Evolutionary conservation across 2,113 vertebrate genomes (phyloP).

Genomic region (Tor tambroides): DNA sequence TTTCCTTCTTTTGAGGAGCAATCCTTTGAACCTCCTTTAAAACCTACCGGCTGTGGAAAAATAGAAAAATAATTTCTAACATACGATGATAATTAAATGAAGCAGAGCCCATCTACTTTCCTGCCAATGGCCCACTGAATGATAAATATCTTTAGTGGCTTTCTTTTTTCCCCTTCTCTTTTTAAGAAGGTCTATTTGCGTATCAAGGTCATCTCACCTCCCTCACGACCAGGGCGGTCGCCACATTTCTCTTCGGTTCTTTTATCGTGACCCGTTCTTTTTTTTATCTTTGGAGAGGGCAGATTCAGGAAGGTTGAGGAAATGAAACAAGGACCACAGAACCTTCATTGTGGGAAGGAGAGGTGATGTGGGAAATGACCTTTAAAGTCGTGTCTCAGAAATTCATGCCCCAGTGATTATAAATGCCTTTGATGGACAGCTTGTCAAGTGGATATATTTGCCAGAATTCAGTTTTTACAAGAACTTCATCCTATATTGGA

Average conservation of each 20-base stretch:
- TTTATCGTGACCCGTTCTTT: slow-evolving; percentile 20
- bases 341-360: slow-evolving; percentile 23
- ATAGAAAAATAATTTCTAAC: background rate
- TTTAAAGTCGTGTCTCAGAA: slow-evolving; percentile 9
- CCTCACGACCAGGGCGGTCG: slow-evolving; percentile 39
- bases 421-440: slow-evolving; percentile 7
- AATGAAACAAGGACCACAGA: slow-evolving; percentile 4
- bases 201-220: slow-evolving; percentile 68
- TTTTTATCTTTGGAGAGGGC: slow-evolving; percentile 39
- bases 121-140: slow-evolving; percentile 54
- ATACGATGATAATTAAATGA: slow-evolving; percentile 54
- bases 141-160: slow-evolving; percentile 60
- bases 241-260: slow-evolving; percentile 27
- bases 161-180: slow-evolving; percentile 45
- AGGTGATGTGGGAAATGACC: slow-evolving; percentile 31
- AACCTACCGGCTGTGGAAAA: background rate
- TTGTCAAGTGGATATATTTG: slow-evolving; percentile 10
- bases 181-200: slow-evolving; percentile 57
- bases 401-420: background rate
- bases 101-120: slow-evolving; percentile 52
- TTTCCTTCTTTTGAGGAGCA: background rate
- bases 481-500: background rate
- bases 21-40: background rate
- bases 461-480: background rate
- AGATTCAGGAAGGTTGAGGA: slow-evolving; percentile 25